Conservation (phyloP, 2,797 vertebrate species). For the Meda fulgida region DNA sequence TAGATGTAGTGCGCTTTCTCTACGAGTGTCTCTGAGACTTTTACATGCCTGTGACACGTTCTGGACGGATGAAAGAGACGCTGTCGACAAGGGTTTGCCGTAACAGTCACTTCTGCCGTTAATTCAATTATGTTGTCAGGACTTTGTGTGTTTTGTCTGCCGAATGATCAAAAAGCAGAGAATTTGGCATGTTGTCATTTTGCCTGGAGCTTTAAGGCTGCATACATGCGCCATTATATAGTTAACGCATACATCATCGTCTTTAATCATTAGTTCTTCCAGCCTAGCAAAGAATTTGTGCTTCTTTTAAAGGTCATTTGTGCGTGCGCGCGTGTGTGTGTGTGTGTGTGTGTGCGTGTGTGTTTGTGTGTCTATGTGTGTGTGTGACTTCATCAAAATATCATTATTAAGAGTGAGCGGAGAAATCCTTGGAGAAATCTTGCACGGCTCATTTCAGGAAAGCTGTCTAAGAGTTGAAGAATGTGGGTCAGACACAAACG, state of each 20-base stretch:
- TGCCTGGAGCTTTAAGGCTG: not conserved
- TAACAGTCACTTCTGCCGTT: not conserved
- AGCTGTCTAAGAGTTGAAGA: constrained; percentile 30
- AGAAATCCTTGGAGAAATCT: constrained; percentile 22
- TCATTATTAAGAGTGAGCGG: constrained; percentile 25
- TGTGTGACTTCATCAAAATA: constrained; percentile 45
- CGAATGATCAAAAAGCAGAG: not conserved
- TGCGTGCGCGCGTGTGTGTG: too few species aligned
- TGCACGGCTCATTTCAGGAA: constrained; percentile 6
- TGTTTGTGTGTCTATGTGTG: too few species aligned
- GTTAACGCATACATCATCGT: not conserved
- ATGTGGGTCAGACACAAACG: constrained; percentile 42
- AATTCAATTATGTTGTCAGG: constrained; percentile 51
- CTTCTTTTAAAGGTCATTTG: not conserved
- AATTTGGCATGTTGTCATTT: not conserved
- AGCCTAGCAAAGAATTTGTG: not conserved
- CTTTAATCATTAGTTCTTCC: not conserved
- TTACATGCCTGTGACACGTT: not conserved
- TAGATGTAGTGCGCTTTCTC: constrained; percentile 7
- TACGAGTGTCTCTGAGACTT: not conserved
- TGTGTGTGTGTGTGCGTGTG: too few species aligned
- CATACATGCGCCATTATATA: not conserved
- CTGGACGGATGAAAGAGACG: constrained; percentile 12
- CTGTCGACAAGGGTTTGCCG: constrained; percentile 20
- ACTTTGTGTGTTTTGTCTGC: constrained; percentile 1